Evolutionary conservation across 2,888 invertebrate species (phyloP).

Genomic region (Drosophila multiciliata): DNA sequence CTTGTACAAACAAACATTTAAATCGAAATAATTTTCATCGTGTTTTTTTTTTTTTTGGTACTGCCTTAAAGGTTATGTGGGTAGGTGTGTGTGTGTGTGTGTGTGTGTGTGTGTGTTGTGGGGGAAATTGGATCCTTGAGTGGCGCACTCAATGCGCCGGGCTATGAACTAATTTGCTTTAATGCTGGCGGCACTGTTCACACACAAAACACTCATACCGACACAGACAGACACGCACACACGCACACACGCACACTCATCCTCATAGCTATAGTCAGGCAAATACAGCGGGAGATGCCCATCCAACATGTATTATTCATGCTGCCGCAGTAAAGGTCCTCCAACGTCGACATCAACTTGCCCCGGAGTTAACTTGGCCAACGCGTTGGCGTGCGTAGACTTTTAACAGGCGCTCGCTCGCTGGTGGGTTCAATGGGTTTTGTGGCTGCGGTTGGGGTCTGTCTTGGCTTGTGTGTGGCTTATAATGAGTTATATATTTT

Average conservation of each 20-base stretch:
- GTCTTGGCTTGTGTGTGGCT: slow-evolving; percentile 34
- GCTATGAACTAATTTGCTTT: slow-evolving; percentile 77
- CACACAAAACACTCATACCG: slow-evolving; percentile 17
- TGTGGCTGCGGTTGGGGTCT: slow-evolving; percentile 1
- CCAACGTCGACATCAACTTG: slow-evolving; percentile 59
- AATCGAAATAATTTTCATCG: slow-evolving; percentile 58
- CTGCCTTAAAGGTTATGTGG: slow-evolving; percentile 9
- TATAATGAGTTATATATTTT: slow-evolving; percentile 63
- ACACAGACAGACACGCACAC: slow-evolving; percentile 15
- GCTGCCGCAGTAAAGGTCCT: slow-evolving; percentile 72
- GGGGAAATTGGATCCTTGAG: slow-evolving; percentile 44
- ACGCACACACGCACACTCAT: slow-evolving; percentile 16
- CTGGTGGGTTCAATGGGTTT: slow-evolving; percentile 24
- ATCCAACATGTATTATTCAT: slow-evolving; percentile 72
- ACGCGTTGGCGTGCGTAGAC: slow-evolving; percentile 78
- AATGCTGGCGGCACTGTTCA: slow-evolving; percentile 62
- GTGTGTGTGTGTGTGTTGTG: background rate
- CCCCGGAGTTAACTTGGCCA: slow-evolving; percentile 66
- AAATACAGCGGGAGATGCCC: slow-evolving; percentile 12
- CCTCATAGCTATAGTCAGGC: background rate
- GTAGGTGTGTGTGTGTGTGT: background rate
- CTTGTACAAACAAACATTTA: slow-evolving; percentile 70
- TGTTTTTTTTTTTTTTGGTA: background rate
- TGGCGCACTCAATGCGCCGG: slow-evolving; percentile 59
- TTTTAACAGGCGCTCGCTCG: slow-evolving; percentile 61